Percentiles rank a stretch among this genome's conserved stretches.
Evolutionary conservation across 2,113 vertebrate genomes (phyloP).

Genomic region (Atherinomorus stipes): DNA sequence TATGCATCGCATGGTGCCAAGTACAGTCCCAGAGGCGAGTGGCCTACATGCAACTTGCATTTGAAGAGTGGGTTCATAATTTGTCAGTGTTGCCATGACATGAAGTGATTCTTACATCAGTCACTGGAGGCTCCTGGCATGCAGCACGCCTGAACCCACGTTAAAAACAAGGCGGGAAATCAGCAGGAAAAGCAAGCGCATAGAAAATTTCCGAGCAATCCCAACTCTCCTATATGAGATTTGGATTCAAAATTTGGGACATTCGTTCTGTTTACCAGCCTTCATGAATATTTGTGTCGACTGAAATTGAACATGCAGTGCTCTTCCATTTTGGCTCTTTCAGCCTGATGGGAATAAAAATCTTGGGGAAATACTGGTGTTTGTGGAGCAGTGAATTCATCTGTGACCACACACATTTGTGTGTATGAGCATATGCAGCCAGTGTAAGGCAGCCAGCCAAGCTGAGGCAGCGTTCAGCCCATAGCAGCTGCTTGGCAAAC

Average conservation of each 20-base stretch:
- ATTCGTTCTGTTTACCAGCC: not conserved
- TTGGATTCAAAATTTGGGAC: constrained; percentile 2
- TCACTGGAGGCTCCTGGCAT: constrained; percentile 28
- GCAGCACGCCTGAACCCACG: not conserved
- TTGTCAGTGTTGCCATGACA: constrained; percentile 33
- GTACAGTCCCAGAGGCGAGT: constrained; percentile 26
- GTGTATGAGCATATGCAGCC: constrained; percentile 34
- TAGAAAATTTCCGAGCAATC: not conserved
- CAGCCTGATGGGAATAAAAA: constrained; percentile 27
- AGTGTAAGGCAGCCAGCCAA: constrained; percentile 52
- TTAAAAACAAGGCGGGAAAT: constrained; percentile 11
- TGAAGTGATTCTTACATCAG: constrained; percentile 33
- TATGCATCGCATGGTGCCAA: constrained; percentile 33
- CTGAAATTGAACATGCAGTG: too few relatives aligned
- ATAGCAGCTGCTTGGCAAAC: constrained; percentile 67
- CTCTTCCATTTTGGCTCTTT: not conserved
- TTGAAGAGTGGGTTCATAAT: constrained; percentile 37
- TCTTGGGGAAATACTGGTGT: constrained; percentile 21
- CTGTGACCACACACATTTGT: constrained; percentile 11
- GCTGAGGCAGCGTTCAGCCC: constrained; percentile 21
- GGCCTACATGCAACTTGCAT: constrained; percentile 46
- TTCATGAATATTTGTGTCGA: not conserved
- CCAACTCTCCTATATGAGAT: not conserved
- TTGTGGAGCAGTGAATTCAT: constrained; percentile 7
- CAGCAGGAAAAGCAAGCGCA: not conserved